Conservation (phyloP, 2,113 vertebrate genomes). For the Oenanthe melanoleuca region DNA sequence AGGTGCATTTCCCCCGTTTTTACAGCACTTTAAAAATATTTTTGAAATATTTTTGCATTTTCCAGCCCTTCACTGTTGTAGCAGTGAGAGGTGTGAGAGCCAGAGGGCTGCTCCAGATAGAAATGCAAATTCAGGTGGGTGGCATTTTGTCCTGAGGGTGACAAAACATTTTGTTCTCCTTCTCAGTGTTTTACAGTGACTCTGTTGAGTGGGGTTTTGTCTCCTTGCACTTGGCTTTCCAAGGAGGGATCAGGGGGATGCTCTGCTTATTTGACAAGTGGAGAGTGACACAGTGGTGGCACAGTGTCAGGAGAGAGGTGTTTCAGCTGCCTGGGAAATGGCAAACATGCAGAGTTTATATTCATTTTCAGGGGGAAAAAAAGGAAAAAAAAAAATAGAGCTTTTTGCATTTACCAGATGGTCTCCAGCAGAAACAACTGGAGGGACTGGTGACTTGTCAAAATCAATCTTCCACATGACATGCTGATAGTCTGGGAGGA, state of each 20-base stretch:
- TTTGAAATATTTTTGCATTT: neutral
- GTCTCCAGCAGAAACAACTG: neutral
- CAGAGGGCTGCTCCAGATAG: neutral
- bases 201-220: neutral
- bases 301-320: neutral
- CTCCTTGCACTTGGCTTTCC: neutral
- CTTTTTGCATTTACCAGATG: neutral
- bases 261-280: rapidly evolving
- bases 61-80: neutral
- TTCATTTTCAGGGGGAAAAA: rapidly evolving
- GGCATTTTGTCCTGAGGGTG: neutral
- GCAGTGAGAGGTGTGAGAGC: neutral
- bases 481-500: neutral
- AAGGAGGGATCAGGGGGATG: neutral
- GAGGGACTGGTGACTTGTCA: neutral
- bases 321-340: neutral
- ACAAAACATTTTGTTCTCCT: neutral
- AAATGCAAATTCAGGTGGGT: neutral
- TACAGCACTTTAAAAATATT: neutral
- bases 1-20: rapidly evolving
- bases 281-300: neutral
- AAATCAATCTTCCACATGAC: neutral
- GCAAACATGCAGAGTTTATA: neutral
- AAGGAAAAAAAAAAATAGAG: rapidly evolving
- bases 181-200: rapidly evolving